These are phyloP conservation scores for Meandrina meandrites DNA, from an alignment of 92 coral and sea anemone genomes.

Conservation along the genomic window DNA sequence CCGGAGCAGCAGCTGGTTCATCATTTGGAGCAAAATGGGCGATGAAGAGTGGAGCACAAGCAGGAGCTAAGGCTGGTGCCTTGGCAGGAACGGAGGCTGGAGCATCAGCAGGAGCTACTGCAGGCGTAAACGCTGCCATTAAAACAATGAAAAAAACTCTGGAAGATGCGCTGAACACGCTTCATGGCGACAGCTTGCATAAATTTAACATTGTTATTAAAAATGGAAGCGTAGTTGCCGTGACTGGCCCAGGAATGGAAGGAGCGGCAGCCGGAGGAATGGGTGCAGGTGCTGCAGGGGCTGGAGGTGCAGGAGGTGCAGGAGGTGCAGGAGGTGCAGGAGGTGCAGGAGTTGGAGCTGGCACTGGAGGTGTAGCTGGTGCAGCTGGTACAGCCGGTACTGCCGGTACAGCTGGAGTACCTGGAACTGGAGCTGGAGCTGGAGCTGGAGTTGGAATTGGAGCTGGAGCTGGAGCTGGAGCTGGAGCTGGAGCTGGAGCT, in stretches of 20 bases:
- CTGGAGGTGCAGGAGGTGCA: not conserved
- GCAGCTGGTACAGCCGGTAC: conserved; percentile 1
- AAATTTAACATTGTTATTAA: conserved; percentile 16
- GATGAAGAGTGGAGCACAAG: conserved; percentile 37
- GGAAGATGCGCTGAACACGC: conserved; percentile 13
- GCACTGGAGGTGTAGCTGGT: not conserved
- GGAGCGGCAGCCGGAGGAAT: conserved; percentile 42
- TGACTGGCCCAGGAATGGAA: conserved; percentile 36
- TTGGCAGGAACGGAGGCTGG: conserved; percentile 49
- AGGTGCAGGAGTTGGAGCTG: not conserved
- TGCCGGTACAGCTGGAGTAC: not conserved
- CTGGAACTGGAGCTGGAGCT: not conserved
- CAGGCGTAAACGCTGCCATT: conserved; percentile 34
- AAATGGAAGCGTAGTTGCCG: conserved; percentile 14
- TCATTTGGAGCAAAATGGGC: conserved; percentile 56
- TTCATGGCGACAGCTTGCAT: conserved; percentile 17
- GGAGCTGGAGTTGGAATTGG: not conserved
- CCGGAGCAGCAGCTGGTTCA: conserved; percentile 46
- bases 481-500: not conserved
- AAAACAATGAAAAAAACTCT: not conserved
- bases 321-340: not conserved
- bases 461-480: not conserved
- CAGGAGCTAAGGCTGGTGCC: conserved; percentile 63
- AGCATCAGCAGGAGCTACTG: conserved; percentile 58
- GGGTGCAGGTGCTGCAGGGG: conserved; percentile 35